A percentile compares a stretch with the other conserved stretches of the same genome.
phyloP scores from a whole-genome alignment of 2,888 invertebrate genomes.

The Parthenolecanium corni region DNA sequence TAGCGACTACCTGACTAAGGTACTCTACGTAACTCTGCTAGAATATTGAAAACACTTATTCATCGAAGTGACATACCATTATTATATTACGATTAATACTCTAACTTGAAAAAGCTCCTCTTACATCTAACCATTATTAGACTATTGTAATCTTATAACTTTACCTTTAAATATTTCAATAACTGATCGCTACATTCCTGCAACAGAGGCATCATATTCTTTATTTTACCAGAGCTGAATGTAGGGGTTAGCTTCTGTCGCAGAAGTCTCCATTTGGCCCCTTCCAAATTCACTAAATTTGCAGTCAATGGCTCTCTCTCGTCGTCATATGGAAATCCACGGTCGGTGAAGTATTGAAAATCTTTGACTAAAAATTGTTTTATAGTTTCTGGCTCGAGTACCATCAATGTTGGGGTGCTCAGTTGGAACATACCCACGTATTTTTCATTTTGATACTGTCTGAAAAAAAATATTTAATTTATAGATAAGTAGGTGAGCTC shows the following conservation, averaged over 20 bases:
- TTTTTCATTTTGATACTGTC: slow-evolving; percentile 34
- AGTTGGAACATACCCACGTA: slow-evolving; percentile 44
- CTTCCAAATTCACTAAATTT: slow-evolving; percentile 41
- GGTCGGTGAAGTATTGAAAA: slow-evolving; percentile 42
- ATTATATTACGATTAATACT: no score
- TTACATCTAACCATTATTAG: no score
- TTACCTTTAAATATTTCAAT: slow-evolving; percentile 35
- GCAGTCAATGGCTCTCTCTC: slow-evolving; percentile 38
- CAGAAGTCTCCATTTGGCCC: slow-evolving; percentile 44
- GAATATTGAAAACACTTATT: no score
- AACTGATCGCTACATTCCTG: slow-evolving; percentile 39
- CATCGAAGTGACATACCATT: no score
- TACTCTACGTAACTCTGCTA: no score
- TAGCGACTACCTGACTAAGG: no score
- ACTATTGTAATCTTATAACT: no score
- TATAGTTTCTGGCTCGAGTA: slow-evolving; percentile 42
- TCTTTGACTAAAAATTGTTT: slow-evolving; percentile 42
- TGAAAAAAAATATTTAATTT: slow-evolving; percentile 27
- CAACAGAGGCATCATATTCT: slow-evolving; percentile 43
- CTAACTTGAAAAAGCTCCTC: no score
- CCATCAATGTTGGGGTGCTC: slow-evolving; percentile 41
- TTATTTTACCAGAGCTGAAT: slow-evolving; percentile 46
- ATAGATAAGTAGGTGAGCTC: no score
- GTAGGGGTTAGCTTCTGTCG: slow-evolving; percentile 45
- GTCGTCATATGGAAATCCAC: slow-evolving; percentile 40